phyloP scores from a whole-genome alignment of 1,140 invertebrate species.

The Apis florea region DNA sequence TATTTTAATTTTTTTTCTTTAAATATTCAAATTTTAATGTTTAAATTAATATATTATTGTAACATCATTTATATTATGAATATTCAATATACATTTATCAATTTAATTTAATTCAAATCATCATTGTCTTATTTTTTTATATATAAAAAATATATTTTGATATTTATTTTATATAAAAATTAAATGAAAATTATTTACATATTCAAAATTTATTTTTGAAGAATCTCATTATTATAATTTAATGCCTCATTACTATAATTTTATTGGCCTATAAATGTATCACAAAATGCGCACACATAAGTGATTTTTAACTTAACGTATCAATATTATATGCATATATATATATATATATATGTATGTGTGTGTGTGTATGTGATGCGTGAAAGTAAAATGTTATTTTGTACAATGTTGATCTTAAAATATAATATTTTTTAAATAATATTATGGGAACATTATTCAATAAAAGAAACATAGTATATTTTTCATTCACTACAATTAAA shows the following conservation, averaged over 20 bases:
- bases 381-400: slow-evolving; percentile 20
- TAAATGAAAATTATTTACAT: not conserved
- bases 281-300: not conserved
- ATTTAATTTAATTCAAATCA: not conserved
- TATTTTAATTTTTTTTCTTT: not conserved
- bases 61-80: not conserved
- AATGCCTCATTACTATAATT: not conserved
- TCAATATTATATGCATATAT: not conserved
- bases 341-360: not conserved
- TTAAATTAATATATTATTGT: slow-evolving; percentile 21
- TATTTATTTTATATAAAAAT: not conserved
- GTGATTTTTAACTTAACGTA: not conserved
- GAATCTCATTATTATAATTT: not conserved
- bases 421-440: not conserved
- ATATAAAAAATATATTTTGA: not conserved
- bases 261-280: slow-evolving; percentile 1
- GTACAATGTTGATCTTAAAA: slow-evolving; percentile 25
- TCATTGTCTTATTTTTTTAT: not conserved
- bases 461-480: slow-evolving; percentile 3
- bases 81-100: not conserved
- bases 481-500: not conserved
- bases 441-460: not conserved
- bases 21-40: slow-evolving; percentile 9
- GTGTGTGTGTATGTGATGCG: too few species aligned
- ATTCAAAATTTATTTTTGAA: not conserved